A percentile compares a stretch with the other conserved stretches of the same genome.
phyloP scores from a whole-genome alignment of 2,888 invertebrate genomes.

The Chrysina gloriosa region DNA sequence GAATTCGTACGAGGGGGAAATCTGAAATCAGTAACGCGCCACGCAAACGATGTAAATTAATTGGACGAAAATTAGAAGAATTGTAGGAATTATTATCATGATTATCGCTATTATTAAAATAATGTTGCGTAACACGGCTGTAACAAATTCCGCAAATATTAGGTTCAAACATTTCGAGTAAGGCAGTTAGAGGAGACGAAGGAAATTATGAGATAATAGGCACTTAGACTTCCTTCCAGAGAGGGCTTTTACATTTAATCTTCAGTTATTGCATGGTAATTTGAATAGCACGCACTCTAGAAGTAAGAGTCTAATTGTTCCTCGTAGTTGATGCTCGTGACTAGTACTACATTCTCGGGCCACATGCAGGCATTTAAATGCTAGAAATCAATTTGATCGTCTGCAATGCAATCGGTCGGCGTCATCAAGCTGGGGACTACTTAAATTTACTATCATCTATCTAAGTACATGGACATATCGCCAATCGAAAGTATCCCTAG shows the following conservation, averaged over 20 bases:
- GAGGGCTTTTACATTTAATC: constrained; percentile 43
- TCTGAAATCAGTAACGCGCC: too few species aligned
- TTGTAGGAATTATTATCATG: not conserved
- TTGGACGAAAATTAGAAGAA: not conserved
- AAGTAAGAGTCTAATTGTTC: constrained; percentile 49
- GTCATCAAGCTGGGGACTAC: constrained; percentile 47
- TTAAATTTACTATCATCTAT: constrained; percentile 21
- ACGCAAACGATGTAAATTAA: too few species aligned
- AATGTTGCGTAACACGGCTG: not conserved
- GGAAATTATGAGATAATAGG: constrained; percentile 43
- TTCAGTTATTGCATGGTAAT: constrained; percentile 46
- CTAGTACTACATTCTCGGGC: constrained; percentile 45
- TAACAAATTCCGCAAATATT: constrained; percentile 25
- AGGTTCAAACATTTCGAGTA: constrained; percentile 16
- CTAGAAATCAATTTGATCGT: constrained; percentile 51
- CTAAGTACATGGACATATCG: not conserved
- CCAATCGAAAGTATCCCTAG: not conserved
- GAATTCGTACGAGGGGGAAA: too few species aligned
- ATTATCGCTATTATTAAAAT: not conserved
- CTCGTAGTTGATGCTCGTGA: constrained; percentile 45
- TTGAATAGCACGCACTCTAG: constrained; percentile 49
- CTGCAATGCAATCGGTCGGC: constrained; percentile 50
- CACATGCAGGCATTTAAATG: constrained; percentile 50
- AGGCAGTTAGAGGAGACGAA: not conserved
- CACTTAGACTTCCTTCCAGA: constrained; percentile 29